Conservation (phyloP, 2,797 vertebrate genomes). For the Danionella dracula region DNA sequence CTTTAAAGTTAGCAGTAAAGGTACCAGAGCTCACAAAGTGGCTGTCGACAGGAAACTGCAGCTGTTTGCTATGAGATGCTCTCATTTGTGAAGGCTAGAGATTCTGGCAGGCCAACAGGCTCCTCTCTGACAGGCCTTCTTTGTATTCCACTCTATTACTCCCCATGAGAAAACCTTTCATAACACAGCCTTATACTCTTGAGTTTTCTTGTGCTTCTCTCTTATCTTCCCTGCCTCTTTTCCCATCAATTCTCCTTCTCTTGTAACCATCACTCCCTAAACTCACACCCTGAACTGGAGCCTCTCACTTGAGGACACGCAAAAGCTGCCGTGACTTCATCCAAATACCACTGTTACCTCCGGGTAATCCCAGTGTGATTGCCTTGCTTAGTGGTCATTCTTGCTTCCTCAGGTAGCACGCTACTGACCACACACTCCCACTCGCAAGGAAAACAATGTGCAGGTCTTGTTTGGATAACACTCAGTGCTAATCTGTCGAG, state of each 20-base stretch:
- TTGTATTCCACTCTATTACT: conserved; percentile 16
- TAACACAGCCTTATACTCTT: background rate
- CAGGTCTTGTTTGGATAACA: conserved; percentile 39
- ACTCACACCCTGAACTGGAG: background rate
- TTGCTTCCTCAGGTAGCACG: conserved; percentile 30
- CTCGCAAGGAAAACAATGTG: conserved; percentile 30
- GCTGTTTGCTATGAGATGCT: conserved; percentile 5
- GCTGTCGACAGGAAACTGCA: conserved; percentile 22
- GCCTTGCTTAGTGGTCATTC: background rate
- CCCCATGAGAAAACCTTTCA: conserved; percentile 21
- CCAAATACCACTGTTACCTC: conserved; percentile 28
- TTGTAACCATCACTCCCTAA: background rate
- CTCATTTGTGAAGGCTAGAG: conserved; percentile 24
- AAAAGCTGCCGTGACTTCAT: conserved; percentile 23
- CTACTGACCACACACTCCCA: conserved; percentile 22
- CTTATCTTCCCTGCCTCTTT: background rate
- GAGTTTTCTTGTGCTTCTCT: background rate
- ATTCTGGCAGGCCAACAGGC: conserved; percentile 19
- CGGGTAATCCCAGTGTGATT: conserved; percentile 36
- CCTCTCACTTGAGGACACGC: background rate
- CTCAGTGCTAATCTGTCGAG: conserved; percentile 40
- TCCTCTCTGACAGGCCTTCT: conserved; percentile 9
- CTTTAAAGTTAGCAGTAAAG: conserved; percentile 10
- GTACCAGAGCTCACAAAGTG: background rate
- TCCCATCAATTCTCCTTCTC: background rate